Evolutionary conservation across 2,113 vertebrate species (phyloP), one percentile per base, ranked within the genome.

Genomic region (Thermophis baileyi): DNA sequence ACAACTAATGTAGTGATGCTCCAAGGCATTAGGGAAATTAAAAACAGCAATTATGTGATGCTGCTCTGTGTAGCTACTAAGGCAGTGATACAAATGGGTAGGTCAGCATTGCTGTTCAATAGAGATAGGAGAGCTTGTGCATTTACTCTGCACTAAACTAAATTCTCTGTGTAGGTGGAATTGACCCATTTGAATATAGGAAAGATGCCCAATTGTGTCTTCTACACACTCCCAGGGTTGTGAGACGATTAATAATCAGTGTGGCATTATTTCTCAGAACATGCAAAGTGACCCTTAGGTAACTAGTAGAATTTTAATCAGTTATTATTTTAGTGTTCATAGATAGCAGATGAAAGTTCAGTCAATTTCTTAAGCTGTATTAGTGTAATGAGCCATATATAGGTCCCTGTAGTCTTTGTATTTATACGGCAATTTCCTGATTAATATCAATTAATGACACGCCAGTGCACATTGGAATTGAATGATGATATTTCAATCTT

Each of bases 371-470:
- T 94, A 94, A 96, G 86, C 55, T 93, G 9, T 89, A 94, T 93
- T 93, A 96, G 46, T 22, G 94, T 96, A 97, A 97, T 96, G 96
- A 97, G 93, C 91, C 94, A 90, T 94, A 25, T n/a, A 53, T 94
- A 12, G 92, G 51, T 88, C 69, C 87, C 93, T 57, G 44, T 85
- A 94, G 93, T 94, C 91, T 96, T 95, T 94, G 93, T 92, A 93
- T 81, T 96, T 96, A 35, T 30, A 90, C n/a, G 53, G 69, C 94
- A 96, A 95, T 96, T 97, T 97, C 93, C 88, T 96, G 95, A 96
- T 97, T 97, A 96, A 97, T 97, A 94, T 35, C 96, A 97, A 96
- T 98, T 97, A 97, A 97, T 94, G 95, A 95, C 90, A 94, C 91
- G 90, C 89, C 96, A 96, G 57, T 51, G 69, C 94, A 96, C 93